Evolutionary conservation across 1,140 invertebrate species (phyloP).

Genomic region (Zophobas atratus): DNA sequence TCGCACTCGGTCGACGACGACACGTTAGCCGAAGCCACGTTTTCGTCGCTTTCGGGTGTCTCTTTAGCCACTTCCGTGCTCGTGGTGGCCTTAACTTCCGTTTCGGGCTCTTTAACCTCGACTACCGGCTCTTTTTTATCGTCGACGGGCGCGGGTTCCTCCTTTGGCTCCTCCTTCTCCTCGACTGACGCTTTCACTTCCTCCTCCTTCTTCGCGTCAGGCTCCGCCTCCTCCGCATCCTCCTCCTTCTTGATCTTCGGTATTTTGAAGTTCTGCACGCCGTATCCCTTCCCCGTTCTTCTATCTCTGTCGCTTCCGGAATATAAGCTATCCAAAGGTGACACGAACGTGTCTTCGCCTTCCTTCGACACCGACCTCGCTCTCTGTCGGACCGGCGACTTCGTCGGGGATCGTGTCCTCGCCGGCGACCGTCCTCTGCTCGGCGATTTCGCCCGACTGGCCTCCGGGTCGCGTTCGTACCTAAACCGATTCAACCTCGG

Average conservation of each 20-base stretch:
- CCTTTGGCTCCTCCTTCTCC: background rate
- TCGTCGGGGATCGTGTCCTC: background rate
- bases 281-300: conserved; percentile 70
- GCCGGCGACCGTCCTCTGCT: no score
- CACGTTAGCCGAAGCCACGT: conserved; percentile 6
- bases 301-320: conserved; percentile 63
- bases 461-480: background rate
- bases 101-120: no score
- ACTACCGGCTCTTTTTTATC: no score
- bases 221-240: conserved; percentile 25
- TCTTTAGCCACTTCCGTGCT: conserved; percentile 9
- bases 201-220: conserved; percentile 15
- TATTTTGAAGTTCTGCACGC: conserved; percentile 77
- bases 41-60: conserved; percentile 6
- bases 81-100: background rate
- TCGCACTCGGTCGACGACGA: conserved; percentile 29
- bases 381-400: conserved; percentile 3
- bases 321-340: conserved; percentile 75
- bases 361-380: conserved; percentile 45
- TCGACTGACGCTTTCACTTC: conserved; percentile 1
- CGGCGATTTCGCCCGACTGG: background rate
- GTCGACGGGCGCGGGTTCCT: background rate
- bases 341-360: conserved; percentile 55
- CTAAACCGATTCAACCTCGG: conserved; percentile 33
- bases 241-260: conserved; percentile 72